Base-by-base conservation (phyloP, 2,113 vertebrate genomes). In the Oplegnathus fasciatus region DNA sequence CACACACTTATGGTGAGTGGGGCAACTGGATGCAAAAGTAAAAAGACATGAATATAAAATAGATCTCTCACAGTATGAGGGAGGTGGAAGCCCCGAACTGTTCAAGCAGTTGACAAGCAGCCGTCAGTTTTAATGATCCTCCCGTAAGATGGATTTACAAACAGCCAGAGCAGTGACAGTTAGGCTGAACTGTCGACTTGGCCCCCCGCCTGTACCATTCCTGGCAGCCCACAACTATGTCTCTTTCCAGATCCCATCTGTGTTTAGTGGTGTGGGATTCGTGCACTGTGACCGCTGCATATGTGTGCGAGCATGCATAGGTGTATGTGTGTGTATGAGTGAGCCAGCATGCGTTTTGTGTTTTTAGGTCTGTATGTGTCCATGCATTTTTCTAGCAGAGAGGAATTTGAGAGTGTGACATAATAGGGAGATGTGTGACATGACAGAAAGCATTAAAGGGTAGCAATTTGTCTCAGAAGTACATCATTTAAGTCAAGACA, bases 241-340 rank as follows among this genome's bases (percentile, higher is more conserved):
- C 91, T 89, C 81, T 88, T 92, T 93, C 90, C 89, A 94, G 80
- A 81, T 86, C 86, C 80, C 89, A 78, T 92, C 92, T 92, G 91
- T 91, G 93, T 93, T 94, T 93, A 94, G 94, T 81, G 92, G 93
- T 89, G 84, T 69, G 78, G 88, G 89, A 87, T 78, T 88, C 81
- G 65, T 78, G 86, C 79, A 71, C 85, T 89, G 57, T 52, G 80
- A 86, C 86, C 76, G 52, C 82, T 71, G 79, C 79, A 70, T 82
- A 67, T 93, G 88, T 87, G 76, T 86, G 44, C 5, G 44, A 34
- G 75, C 48, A 37, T 62, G 76, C 60, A 83, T 75, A 60, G 40
- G 78, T 79, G 72, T 37, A n/a, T n/a, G 34, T 37, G 34, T 37
- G 34, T 37, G 34, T 78, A 32, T 58, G 71, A 40, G 82, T 60